phyloP scores from a whole-genome alignment of 2,888 invertebrate genomes.

The Cheilosia pagana region DNA sequence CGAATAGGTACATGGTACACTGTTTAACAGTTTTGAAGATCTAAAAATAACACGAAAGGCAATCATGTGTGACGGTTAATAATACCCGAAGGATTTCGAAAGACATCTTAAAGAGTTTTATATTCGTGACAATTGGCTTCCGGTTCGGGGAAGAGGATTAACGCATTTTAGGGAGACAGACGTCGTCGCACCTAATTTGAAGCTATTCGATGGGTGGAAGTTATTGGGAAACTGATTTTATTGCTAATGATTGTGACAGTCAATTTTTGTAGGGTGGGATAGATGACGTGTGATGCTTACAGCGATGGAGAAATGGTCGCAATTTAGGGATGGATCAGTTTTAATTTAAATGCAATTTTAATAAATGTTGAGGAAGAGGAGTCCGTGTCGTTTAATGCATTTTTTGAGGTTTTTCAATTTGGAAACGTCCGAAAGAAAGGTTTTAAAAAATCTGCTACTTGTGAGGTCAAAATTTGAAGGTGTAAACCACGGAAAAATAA shows the following conservation, averaged over 20 bases:
- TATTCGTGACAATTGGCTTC: slow-evolving; percentile 69
- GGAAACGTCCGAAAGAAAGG: no score
- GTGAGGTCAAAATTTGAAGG: no score
- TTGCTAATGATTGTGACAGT: neutral
- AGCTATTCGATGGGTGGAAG: neutral
- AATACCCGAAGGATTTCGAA: slow-evolving; percentile 44
- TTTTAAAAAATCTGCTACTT: no score
- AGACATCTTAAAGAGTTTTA: slow-evolving; percentile 67
- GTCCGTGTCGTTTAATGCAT: no score
- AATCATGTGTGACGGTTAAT: slow-evolving; percentile 11
- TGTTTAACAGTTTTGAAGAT: neutral
- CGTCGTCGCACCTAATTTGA: neutral
- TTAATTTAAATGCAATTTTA: no score
- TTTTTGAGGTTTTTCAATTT: no score
- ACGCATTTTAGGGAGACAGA: slow-evolving; percentile 1
- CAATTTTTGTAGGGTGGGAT: neutral
- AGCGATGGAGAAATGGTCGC: neutral
- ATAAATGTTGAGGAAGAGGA: no score
- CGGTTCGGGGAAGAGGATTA: slow-evolving; percentile 54
- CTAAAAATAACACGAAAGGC: slow-evolving; percentile 28
- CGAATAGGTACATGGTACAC: no score
- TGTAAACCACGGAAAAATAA: no score
- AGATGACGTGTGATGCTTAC: neutral
- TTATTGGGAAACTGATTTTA: neutral
- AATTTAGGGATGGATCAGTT: no score